Percentiles rank a stretch among this genome's conserved stretches.
Conservation (phyloP, 2,113 vertebrate genomes). For the Nycticebus coucang region DNA sequence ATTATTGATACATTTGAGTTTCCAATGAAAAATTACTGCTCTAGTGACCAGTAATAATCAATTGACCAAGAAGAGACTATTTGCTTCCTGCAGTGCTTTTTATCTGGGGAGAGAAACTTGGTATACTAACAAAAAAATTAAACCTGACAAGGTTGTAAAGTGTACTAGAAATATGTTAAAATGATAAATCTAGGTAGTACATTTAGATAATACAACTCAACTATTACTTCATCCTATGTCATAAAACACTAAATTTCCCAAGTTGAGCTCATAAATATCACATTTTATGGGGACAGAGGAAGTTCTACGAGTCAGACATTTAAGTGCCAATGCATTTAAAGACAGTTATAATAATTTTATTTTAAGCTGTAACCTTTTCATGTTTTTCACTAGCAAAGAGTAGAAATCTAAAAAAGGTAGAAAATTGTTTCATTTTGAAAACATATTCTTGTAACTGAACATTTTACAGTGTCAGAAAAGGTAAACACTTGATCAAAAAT, state of each 20-base stretch:
- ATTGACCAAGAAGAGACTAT: not conserved
- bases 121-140: not conserved
- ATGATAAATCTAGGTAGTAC: not conserved
- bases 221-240: not conserved
- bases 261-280: slow-evolving; percentile 28
- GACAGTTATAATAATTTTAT: slow-evolving; percentile 50
- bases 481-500: not conserved
- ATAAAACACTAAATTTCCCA: slow-evolving; percentile 25
- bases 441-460: not conserved
- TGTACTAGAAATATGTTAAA: slow-evolving; percentile 40
- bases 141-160: slow-evolving; percentile 14
- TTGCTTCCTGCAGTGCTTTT: slow-evolving; percentile 11
- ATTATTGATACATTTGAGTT: slow-evolving; percentile 22
- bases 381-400: slow-evolving; percentile 49
- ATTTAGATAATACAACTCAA: slow-evolving; percentile 30
- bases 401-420: slow-evolving; percentile 4
- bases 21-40: slow-evolving; percentile 35
- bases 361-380: not conserved
- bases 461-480: slow-evolving; percentile 25
- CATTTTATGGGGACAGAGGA: not conserved
- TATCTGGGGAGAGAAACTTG: not conserved
- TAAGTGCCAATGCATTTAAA: slow-evolving; percentile 40
- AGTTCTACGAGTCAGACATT: not conserved
- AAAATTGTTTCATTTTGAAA: slow-evolving; percentile 43
- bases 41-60: not conserved